Evolutionary conservation across 2,113 vertebrate species (phyloP).

Genomic region (Hemicordylus capensis): DNA sequence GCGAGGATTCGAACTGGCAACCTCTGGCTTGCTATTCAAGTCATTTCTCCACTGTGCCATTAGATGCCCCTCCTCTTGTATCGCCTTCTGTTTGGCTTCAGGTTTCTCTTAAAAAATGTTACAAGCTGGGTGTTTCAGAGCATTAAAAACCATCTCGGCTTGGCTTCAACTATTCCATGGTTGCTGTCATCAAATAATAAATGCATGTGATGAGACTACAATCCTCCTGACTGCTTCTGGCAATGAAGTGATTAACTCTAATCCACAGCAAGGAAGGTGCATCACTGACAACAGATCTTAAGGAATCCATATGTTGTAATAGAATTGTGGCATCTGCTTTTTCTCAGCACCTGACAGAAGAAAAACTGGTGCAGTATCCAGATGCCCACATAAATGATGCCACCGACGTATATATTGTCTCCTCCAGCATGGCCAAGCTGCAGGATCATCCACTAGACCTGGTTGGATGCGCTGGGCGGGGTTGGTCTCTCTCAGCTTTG

Average conservation of each 20-base stretch:
- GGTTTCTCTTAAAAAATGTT: not conserved
- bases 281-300: conserved; percentile 25
- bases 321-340: no score
- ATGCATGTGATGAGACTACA: conserved; percentile 11
- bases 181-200: not conserved
- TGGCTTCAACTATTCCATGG: not conserved
- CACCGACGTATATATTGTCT: no score
- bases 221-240: conserved; percentile 38
- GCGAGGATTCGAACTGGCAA: no score
- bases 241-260: conserved; percentile 35
- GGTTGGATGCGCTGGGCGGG: no score
- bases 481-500: no score
- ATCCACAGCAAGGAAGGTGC: conserved; percentile 20
- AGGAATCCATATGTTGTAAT: conserved; percentile 31
- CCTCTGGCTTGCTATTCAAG: no score
- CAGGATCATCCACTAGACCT: no score
- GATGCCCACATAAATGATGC: not conserved
- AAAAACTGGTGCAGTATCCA: no score
- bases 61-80: not conserved
- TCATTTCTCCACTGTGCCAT: no score
- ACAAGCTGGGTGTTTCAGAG: not conserved
- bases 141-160: not conserved
- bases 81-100: not conserved
- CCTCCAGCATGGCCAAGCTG: no score
- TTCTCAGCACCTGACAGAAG: not conserved